phyloP scores from a whole-genome alignment of 2,113 vertebrate genomes.

The Poeciliopsis retropinna region DNA sequence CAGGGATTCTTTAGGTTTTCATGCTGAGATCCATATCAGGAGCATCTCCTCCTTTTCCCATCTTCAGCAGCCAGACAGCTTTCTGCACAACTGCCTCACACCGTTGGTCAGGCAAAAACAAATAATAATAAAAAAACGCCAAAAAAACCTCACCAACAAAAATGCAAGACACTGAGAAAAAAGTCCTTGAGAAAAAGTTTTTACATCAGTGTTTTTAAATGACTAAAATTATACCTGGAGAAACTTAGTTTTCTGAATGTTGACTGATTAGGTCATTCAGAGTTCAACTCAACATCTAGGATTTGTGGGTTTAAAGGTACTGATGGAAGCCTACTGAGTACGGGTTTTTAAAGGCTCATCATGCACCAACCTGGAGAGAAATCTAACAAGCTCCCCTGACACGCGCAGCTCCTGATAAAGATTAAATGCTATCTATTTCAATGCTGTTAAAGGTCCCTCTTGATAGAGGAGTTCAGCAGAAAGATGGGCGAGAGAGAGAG shows the following conservation, averaged over 20 bases:
- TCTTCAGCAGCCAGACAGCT: conserved; percentile 34
- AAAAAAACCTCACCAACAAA: not conserved
- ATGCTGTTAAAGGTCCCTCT: conserved; percentile 28
- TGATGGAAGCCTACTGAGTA: conserved; percentile 3
- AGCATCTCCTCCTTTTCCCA: conserved; percentile 26
- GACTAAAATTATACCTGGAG: not conserved
- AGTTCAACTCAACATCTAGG: conserved; percentile 11
- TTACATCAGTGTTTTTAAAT: conserved; percentile 30
- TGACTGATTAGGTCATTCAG: conserved; percentile 7
- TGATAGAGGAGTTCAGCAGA: conserved; percentile 19
- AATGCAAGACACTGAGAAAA: conserved; percentile 24
- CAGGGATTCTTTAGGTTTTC: conserved; percentile 54
- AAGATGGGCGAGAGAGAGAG: conserved; percentile 27
- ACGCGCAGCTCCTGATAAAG: conserved; percentile 35
- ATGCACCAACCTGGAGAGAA: conserved; percentile 34
- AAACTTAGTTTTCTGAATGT: conserved; percentile 25
- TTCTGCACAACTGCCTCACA: conserved; percentile 5
- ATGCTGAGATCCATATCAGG: conserved; percentile 56
- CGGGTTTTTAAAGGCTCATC: conserved; percentile 27
- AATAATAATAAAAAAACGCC: too few relatives aligned
- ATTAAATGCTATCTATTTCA: conserved; percentile 34
- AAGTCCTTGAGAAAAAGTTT: conserved; percentile 25
- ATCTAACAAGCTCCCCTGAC: conserved; percentile 24
- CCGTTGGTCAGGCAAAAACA: conserved; percentile 2
- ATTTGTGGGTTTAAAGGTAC: not conserved